Evolutionary conservation across 2,888 invertebrate genomes (phyloP).

Genomic region (Dicycla oo): DNA sequence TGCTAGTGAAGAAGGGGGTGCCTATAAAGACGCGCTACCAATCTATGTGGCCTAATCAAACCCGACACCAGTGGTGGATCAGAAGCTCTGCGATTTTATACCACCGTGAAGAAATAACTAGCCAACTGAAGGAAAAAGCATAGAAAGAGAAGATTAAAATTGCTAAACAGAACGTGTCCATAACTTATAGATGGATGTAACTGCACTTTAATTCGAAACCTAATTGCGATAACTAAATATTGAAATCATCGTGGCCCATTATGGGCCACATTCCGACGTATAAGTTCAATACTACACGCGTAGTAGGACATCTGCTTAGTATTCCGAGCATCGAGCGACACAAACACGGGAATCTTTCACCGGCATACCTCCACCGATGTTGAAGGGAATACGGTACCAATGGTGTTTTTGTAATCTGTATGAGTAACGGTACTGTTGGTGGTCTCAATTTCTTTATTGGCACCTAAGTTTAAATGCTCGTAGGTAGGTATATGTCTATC

Average conservation of each 20-base stretch:
- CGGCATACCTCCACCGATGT: conserved; percentile 45
- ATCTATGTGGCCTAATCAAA: neutral
- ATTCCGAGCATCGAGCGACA: conserved; percentile 49
- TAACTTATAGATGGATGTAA: no score
- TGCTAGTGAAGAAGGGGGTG: neutral
- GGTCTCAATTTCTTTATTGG: conserved; percentile 33
- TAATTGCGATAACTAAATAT: neutral
- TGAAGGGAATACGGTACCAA: conserved; percentile 49
- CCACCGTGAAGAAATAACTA: neutral
- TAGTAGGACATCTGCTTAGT: conserved; percentile 61
- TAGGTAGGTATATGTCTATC: neutral
- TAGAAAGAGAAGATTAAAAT: no score
- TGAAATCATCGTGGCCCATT: neutral
- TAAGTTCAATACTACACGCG: conserved; percentile 54
- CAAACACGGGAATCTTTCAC: conserved; percentile 59
- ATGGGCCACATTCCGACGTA: conserved; percentile 47
- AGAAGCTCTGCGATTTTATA: no score
- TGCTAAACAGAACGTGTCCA: no score
- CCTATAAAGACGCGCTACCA: neutral
- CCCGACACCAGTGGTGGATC: neutral
- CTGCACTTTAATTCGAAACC: no score
- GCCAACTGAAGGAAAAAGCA: no score
- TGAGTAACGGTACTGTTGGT: conserved; percentile 20
- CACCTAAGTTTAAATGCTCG: neutral
- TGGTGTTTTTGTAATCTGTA: conserved; percentile 35